Evolutionary conservation across 1,140 invertebrate genomes (phyloP), one percentile per base, ranked within the genome.

Genomic region (Aphaenogaster rudis): DNA sequence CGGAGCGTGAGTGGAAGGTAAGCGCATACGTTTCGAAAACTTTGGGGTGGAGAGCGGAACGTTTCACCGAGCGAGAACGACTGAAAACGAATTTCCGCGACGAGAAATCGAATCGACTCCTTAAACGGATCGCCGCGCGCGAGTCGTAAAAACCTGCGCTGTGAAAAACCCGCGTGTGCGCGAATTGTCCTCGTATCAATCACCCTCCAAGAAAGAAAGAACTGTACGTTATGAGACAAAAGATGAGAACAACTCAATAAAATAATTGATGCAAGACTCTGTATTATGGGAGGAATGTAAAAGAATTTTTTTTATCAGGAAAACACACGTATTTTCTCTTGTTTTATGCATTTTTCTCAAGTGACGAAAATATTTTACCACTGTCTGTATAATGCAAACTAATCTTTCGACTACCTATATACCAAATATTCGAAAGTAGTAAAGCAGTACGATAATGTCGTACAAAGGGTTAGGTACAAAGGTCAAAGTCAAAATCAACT

Each of bases 41-140:
- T 45, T n/a, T 17, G 28, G 5, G 52, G 36, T 54, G 48, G 64
- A 42, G 78, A 81, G 21, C 52, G 79, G 67, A 45, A 72, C 52
- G 39, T 39, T 50, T 6, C 21, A 36, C 21, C 66, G 79, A 59
- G 39, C 15, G 42, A 78, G 17, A 39, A 33, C 33, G 61, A 79
- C 5, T 6, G 15, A n/a, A 57, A 81, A 36, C 9, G 17, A 82
- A 82, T 82, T 76, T 84, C 9, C 42, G 7, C 28, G 17, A 17
- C 28, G 80, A 74, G 80, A 84, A 84, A 74, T 84, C 69, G 80
- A n/a, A 3, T 11, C 39, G 67, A 59, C 7, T 57, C 52, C 11
- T 82, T 74, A 82, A 72, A 74, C 28, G 52, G 42, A 61, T 61
- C 33, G 33, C 4, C 21, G 50, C 66, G 36, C 45, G n/a, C 17